Percentiles rank a stretch among this genome's conserved stretches.
These are phyloP conservation scores for Psophia crepitans DNA, from an alignment of 2,113 vertebrate species.

Conservation along the genomic window DNA sequence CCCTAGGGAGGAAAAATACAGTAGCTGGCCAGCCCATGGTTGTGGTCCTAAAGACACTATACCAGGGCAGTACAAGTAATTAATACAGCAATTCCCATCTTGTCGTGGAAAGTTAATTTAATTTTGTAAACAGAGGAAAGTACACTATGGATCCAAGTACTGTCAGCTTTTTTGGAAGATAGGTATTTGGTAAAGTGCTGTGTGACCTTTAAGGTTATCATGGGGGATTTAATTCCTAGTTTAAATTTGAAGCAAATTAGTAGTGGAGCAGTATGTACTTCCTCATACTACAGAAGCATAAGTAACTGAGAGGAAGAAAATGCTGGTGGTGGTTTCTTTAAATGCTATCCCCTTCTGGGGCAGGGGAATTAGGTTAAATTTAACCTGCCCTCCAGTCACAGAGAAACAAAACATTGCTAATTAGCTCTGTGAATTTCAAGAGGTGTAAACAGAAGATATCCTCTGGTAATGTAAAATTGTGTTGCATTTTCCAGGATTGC, in stretches of 20 bases:
- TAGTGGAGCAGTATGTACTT: not conserved
- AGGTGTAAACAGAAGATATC: not conserved
- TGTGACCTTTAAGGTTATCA: not conserved
- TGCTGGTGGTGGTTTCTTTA: not conserved
- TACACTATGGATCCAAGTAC: not conserved
- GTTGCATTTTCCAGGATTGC: not conserved
- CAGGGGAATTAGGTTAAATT: not conserved
- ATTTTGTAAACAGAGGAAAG: not conserved
- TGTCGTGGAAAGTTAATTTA: not conserved
- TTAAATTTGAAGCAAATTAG: not conserved
- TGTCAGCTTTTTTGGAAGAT: not conserved
- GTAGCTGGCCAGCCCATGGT: not conserved
- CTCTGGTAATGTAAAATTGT: not conserved
- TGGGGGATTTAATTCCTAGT: not conserved
- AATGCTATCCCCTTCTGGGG: not conserved
- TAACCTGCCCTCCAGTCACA: not conserved
- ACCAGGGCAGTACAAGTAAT: not conserved
- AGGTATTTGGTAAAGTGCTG: not conserved
- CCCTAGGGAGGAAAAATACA: not conserved
- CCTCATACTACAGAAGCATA: not conserved
- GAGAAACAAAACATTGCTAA: not conserved
- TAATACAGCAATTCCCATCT: not conserved
- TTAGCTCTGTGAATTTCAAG: not conserved
- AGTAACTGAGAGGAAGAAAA: not conserved
- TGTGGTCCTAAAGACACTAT: not conserved